A percentile compares a stretch with the other conserved stretches of the same genome.
Evolutionary conservation across 2,113 vertebrate genomes (phyloP).

Genomic region (Platanista minor): DNA sequence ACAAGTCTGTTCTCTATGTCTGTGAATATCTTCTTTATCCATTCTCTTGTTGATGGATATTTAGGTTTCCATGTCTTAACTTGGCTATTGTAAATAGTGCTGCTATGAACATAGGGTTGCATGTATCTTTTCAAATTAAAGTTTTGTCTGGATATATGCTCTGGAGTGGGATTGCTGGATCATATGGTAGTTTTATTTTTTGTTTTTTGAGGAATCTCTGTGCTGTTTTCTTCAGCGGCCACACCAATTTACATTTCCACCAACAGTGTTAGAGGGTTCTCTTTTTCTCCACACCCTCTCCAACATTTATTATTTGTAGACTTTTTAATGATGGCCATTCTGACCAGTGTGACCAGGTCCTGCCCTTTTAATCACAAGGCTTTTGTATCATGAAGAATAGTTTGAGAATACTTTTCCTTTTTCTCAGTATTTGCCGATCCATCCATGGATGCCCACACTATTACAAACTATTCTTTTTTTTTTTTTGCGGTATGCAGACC

Average conservation of each 20-base stretch:
- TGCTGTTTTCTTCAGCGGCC: neutral
- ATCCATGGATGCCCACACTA: neutral
- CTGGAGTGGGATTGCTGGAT: neutral
- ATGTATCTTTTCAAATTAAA: neutral
- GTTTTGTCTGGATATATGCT: neutral
- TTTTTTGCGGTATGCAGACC: no score
- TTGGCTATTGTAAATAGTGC: neutral
- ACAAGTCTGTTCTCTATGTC: no score
- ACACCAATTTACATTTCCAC: neutral
- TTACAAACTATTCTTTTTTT: neutral
- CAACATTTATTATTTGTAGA: neutral
- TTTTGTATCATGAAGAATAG: conserved; percentile 1
- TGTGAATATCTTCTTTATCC: neutral
- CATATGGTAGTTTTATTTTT: neutral
- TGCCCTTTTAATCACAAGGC: conserved; percentile 19
- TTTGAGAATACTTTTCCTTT: neutral
- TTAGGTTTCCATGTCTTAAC: neutral
- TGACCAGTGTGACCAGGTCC: neutral
- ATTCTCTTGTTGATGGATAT: neutral
- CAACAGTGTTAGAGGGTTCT: neutral
- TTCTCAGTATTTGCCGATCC: neutral
- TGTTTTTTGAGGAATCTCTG: neutral
- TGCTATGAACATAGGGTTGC: neutral
- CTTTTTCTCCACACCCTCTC: neutral
- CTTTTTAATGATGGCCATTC: neutral